Evolutionary conservation across 2,113 vertebrate genomes (phyloP).

Genomic region (Struthio camelus): DNA sequence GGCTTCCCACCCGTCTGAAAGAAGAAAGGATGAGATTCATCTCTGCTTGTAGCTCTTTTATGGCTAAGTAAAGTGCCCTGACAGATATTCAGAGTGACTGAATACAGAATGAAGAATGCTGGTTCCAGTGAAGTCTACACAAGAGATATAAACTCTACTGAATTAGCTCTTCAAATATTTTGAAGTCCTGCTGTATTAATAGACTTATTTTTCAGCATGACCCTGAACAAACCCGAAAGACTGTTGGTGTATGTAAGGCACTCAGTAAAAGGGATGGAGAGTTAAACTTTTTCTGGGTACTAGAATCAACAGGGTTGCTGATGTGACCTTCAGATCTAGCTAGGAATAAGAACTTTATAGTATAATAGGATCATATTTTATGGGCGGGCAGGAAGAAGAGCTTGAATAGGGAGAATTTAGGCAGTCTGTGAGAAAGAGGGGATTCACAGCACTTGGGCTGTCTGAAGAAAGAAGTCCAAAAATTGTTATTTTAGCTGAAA

Average conservation of each 20-base stretch:
- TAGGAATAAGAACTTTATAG: not conserved
- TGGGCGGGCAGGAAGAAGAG: not conserved
- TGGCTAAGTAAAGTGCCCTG: slow-evolving; percentile 26
- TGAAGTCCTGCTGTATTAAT: not conserved
- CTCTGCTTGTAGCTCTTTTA: slow-evolving; percentile 15
- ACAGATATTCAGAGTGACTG: slow-evolving; percentile 33
- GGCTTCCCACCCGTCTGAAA: slow-evolving; percentile 21
- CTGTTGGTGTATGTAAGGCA: not conserved
- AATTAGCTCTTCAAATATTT: not conserved
- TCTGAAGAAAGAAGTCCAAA: not conserved
- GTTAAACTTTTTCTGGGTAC: not conserved
- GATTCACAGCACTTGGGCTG: not conserved
- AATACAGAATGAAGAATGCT: slow-evolving; percentile 19
- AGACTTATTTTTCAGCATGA: not conserved
- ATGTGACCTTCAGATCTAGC: slow-evolving; percentile 6
- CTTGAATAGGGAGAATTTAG: not conserved
- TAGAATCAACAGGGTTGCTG: not conserved
- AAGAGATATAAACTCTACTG: slow-evolving; percentile 35
- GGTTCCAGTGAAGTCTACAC: not conserved
- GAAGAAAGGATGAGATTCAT: slow-evolving; percentile 28
- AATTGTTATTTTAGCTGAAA: not conserved
- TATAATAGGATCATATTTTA: not conserved
- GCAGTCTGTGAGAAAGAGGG: not conserved
- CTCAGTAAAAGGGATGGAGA: not conserved
- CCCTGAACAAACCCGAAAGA: not conserved